These are phyloP conservation scores for Nesometra sesokonis DNA, from an alignment of 35 echinoderm and acorn worm genomes.

Conservation along the genomic window DNA sequence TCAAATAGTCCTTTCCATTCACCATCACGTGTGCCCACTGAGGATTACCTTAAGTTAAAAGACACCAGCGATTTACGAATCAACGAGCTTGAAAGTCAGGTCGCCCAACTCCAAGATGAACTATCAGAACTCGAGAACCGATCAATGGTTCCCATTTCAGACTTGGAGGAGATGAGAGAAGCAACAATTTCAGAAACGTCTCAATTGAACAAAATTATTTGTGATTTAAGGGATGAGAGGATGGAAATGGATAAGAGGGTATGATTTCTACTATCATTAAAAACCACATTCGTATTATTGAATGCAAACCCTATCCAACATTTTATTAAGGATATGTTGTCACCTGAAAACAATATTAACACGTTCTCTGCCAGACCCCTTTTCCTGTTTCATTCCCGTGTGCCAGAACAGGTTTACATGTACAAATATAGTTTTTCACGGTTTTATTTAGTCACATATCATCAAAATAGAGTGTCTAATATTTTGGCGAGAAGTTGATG, in stretches of 20 bases:
- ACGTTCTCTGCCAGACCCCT: too few relatives aligned
- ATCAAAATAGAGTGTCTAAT: too few relatives aligned
- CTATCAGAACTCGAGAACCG: neutral
- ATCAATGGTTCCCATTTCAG: neutral
- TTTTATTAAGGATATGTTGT: too few relatives aligned
- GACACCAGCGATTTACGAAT: neutral
- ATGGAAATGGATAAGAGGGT: neutral
- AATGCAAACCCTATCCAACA: too few relatives aligned
- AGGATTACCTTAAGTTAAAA: neutral
- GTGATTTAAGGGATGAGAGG: neutral
- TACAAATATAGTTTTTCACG: too few relatives aligned
- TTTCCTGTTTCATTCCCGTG: too few relatives aligned
- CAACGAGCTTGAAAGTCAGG: neutral
- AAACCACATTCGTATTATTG: too few relatives aligned
- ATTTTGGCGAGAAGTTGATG: too few relatives aligned
- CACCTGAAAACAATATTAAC: too few relatives aligned
- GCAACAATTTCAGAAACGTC: neutral
- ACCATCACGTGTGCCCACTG: neutral
- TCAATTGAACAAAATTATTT: neutral
- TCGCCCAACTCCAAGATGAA: neutral
- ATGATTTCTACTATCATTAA: too few relatives aligned
- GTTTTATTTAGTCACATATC: too few relatives aligned
- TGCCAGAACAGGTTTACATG: too few relatives aligned
- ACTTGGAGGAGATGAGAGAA: neutral
- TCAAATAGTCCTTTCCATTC: neutral